Conservation (phyloP, 2,113 vertebrate genomes). For the Sinocyclocheilus anophthalmus region DNA sequence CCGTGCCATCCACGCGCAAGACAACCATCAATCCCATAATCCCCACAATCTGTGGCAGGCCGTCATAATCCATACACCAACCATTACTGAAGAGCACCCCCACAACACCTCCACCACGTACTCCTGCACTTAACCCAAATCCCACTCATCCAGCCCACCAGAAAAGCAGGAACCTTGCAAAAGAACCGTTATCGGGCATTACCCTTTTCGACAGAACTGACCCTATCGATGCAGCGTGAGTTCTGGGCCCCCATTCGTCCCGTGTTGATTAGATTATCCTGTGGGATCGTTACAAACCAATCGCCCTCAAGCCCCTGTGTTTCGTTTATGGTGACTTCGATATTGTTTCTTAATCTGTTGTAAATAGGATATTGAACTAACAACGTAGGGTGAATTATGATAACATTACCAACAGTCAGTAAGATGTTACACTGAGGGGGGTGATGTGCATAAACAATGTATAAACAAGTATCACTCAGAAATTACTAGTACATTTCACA, state of each 20-base stretch:
- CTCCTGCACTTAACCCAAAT: slow-evolving; percentile 18
- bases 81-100: slow-evolving; percentile 10
- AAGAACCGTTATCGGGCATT: slow-evolving; percentile 28
- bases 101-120: slow-evolving; percentile 7
- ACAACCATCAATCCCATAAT: slow-evolving; percentile 81
- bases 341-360: too few species aligned
- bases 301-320: too few species aligned
- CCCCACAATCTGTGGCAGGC: slow-evolving; percentile 71
- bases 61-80: slow-evolving; percentile 71
- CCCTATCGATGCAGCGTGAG: background rate
- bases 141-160: slow-evolving; percentile 7
- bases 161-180: too few species aligned
- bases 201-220: too few species aligned
- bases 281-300: background rate
- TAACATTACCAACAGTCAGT: background rate
- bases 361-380: background rate
- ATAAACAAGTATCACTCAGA: too few species aligned
- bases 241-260: background rate
- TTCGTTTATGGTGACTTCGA: too few species aligned
- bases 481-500: too few species aligned
- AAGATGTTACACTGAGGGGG: background rate
- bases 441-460: too few species aligned
- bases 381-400: background rate
- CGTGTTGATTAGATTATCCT: background rate
- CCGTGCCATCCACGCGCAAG: slow-evolving; percentile 67